Percentiles rank a stretch among this genome's conserved stretches.
Conservation (phyloP, 2,113 vertebrate species). For the Labeo catla region DNA sequence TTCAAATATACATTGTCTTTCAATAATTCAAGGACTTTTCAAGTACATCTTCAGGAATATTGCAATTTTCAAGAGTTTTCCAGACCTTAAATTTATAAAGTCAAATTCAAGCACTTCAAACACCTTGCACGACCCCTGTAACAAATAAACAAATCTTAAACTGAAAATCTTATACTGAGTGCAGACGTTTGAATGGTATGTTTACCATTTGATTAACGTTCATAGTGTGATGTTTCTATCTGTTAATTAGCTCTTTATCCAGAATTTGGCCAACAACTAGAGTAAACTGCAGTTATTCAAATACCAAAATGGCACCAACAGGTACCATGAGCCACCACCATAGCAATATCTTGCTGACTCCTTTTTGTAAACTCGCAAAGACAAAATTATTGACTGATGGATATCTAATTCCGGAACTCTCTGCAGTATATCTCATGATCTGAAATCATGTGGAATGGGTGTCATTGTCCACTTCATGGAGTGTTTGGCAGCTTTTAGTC, state of each 20-base stretch:
- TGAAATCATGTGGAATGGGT: constrained; percentile 23
- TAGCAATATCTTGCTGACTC: neutral
- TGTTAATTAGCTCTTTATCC: neutral
- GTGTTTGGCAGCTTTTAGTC: constrained; percentile 16
- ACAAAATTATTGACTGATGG: constrained; percentile 15
- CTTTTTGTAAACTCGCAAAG: neutral
- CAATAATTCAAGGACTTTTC: no score
- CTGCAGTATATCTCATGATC: constrained; percentile 12
- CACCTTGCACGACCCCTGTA: no score
- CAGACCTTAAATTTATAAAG: no score
- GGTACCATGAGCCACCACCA: neutral
- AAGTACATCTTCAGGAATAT: no score
- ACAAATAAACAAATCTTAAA: no score
- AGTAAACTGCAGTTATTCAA: neutral
- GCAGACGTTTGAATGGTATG: no score
- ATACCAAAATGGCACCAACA: neutral
- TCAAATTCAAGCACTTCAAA: no score
- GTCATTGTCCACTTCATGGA: constrained; percentile 13
- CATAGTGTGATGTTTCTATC: neutral
- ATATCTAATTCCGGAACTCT: constrained; percentile 4
- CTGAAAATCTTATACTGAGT: no score
- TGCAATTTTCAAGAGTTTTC: no score
- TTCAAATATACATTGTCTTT: no score
- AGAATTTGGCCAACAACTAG: neutral
- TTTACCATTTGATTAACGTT: neutral